Evolutionary conservation across 2,113 vertebrate genomes (phyloP), one percentile per base, ranked within the genome.

Genomic region (Peromyscus maniculatus): DNA sequence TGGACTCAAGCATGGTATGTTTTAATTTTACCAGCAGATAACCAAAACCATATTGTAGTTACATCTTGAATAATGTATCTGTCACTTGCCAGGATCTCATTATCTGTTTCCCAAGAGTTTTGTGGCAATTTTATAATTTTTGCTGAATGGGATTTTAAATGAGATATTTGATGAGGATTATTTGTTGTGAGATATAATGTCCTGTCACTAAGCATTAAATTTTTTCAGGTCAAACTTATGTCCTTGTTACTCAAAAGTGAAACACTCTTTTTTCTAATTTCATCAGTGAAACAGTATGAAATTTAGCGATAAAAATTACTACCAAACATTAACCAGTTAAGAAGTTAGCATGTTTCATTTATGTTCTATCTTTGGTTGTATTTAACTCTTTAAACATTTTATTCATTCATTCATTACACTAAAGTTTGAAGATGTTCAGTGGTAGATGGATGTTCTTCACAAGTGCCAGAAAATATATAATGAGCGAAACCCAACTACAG

Each of bases 261-360:
- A 95, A 66, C 3, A 64, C 13, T 26, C 19, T 75, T 72, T 87
- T 94, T 93, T 90, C 64, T 83, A 55, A 43, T 43, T 43, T 43
- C 2, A 72, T 71, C 26, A 66, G 6, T 75, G 94, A 91, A 90
- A 92, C 75, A 84, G 8, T 39, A 62, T n/a, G 5, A 87, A 22
- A 62, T 31, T 95, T 43, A 91, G 36, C 13, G 87, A 82, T 43
- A 92, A 75, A 80, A 89, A 75, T 55, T 69, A 89, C 28, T 78
- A 39, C 84, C 13, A 86, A n/a, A 2, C 5, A 94, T 89, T 31
- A 92, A 71, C 15, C 89, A 21, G 43, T 22, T 71, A 39, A 79
- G 4, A 39, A 87, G 72, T 69, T 77, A 22, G 0, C 46, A 22
- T 36, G 12, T 7, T 95, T 84, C 33, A 77, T 62, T 78, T 39